These are phyloP conservation scores for Eulithis prunata DNA, from an alignment of 2,888 invertebrate genomes.

Conservation along the genomic window DNA sequence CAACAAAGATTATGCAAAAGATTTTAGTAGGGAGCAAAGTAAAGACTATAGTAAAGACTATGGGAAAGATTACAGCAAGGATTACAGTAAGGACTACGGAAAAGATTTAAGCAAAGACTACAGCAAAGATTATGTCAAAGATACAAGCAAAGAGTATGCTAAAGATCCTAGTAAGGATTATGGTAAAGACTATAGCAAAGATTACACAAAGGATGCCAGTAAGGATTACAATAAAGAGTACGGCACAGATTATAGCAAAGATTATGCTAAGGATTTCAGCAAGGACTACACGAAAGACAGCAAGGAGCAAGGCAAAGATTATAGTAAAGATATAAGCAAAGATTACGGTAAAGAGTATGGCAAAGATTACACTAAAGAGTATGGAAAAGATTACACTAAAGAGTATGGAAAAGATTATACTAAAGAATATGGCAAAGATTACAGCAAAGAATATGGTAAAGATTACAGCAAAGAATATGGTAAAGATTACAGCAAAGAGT, in stretches of 20 bases:
- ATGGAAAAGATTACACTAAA: constrained; percentile 62
- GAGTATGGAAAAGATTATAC: constrained; percentile 17
- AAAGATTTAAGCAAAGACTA: constrained; percentile 40
- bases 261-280: constrained; percentile 38
- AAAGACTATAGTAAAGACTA: constrained; percentile 47
- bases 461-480: constrained; percentile 35
- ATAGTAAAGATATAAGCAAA: constrained; percentile 62
- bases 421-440: constrained; percentile 18
- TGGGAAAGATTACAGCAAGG: constrained; percentile 64
- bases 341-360: constrained; percentile 20
- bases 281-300: constrained; percentile 66
- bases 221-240: constrained; percentile 38
- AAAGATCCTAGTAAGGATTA: constrained; percentile 40
- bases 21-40: constrained; percentile 47
- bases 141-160: constrained; percentile 36
- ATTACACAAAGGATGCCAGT: constrained; percentile 21
- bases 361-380: constrained; percentile 45
- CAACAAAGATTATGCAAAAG: constrained; percentile 55
- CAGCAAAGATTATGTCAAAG: constrained; percentile 36
- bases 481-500: constrained; percentile 40
- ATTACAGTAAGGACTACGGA: constrained; percentile 11
- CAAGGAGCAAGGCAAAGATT: constrained; percentile 57
- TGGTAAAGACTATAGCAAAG: constrained; percentile 38
- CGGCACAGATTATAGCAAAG: constrained; percentile 37
- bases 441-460: constrained; percentile 38